Percentiles rank a stretch among this genome's conserved stretches.
Evolutionary conservation across 2,113 vertebrate genomes (phyloP).

Genomic region (Eublepharis macularius): DNA sequence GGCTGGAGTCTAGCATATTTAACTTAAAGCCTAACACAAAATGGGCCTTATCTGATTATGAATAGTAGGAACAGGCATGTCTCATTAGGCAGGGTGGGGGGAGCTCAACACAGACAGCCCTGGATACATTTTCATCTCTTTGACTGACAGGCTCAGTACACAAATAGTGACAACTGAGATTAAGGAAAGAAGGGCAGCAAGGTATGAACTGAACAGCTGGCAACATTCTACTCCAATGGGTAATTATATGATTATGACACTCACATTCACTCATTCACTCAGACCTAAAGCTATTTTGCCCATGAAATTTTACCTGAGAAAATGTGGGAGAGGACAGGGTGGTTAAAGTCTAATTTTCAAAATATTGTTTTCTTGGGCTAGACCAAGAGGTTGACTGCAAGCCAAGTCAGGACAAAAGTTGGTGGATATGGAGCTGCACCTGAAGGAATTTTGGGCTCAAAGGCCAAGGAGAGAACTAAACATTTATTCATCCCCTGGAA

Average conservation of each 20-base stretch:
- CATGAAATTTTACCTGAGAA: neutral
- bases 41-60: conserved; percentile 72
- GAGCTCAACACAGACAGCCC: conserved; percentile 40
- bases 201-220: conserved; percentile 41
- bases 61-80: conserved; percentile 59
- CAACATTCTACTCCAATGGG: conserved; percentile 28
- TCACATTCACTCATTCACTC: neutral
- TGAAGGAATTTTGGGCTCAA: too few relatives aligned
- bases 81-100: conserved; percentile 49
- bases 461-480: too few relatives aligned
- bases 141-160: conserved; percentile 59
- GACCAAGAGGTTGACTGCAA: neutral
- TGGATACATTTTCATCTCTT: conserved; percentile 61
- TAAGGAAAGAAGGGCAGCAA: conserved; percentile 25
- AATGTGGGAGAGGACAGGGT: neutral
- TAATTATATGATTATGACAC: conserved; percentile 52
- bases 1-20: conserved; percentile 65
- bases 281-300: conserved; percentile 10
- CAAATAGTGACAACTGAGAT: conserved; percentile 6
- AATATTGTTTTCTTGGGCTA: neutral
- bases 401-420: too few relatives aligned
- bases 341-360: neutral
- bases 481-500: too few relatives aligned
- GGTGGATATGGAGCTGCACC: too few relatives aligned
- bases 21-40: conserved; percentile 70